A percentile compares a stretch with the other conserved stretches of the same genome.
These are phyloP conservation scores for Gallirallus australis DNA, from an alignment of 2,797 vertebrate genomes.

Conservation along the genomic window DNA sequence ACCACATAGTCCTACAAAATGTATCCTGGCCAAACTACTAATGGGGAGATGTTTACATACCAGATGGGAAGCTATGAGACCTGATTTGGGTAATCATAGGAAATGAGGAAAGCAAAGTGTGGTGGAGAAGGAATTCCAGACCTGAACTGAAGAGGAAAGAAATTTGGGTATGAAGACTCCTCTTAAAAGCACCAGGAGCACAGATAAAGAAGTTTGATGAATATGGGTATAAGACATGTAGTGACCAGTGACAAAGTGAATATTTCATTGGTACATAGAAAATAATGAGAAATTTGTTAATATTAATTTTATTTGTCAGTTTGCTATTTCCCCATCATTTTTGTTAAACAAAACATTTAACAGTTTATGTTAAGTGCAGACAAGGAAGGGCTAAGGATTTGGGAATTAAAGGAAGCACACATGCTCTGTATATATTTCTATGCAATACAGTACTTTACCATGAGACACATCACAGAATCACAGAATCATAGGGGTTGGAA, in stretches of 20 bases:
- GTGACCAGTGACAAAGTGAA: not conserved
- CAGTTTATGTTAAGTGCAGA: not conserved
- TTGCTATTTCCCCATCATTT: not conserved
- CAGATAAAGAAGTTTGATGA: not conserved
- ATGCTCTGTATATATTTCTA: not conserved
- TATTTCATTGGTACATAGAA: not conserved
- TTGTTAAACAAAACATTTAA: not conserved
- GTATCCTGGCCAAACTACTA: slow-evolving; percentile 26
- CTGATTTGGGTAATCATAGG: not conserved
- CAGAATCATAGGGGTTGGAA: too few relatives aligned
- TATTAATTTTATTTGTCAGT: not conserved
- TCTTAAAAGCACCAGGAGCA: not conserved
- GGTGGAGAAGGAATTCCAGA: not conserved
- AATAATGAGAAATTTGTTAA: not conserved
- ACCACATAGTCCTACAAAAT: slow-evolving; percentile 48
- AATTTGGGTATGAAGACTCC: not conserved
- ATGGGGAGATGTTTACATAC: slow-evolving; percentile 63
- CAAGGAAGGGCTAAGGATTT: not conserved
- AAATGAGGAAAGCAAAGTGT: not conserved
- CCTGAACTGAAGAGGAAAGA: not conserved
- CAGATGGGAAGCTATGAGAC: not conserved
- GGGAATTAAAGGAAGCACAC: not conserved
- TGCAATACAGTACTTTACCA: not conserved
- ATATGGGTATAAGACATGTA: not conserved
- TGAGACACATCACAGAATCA: not conserved